These are phyloP conservation scores for Scolanthus callimorphus DNA, from an alignment of 92 coral and sea anemone species.

Conservation along the genomic window DNA sequence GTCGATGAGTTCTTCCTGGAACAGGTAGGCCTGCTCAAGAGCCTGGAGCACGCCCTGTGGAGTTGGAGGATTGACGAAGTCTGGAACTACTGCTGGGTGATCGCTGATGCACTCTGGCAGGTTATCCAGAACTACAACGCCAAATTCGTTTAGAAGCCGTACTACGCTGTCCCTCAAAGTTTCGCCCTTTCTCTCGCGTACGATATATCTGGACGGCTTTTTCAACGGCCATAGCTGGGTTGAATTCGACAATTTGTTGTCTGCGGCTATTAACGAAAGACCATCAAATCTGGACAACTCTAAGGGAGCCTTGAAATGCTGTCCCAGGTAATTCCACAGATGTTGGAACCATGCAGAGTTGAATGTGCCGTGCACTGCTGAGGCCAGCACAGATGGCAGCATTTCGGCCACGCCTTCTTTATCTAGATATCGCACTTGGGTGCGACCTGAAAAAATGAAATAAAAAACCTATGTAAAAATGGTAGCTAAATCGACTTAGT, in stretches of 20 bases:
- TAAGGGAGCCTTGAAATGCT: constrained; percentile 18
- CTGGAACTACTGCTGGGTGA: constrained; percentile 22
- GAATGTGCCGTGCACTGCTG: too few relatives aligned
- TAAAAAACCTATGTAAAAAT: not conserved
- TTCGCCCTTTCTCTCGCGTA: too few relatives aligned
- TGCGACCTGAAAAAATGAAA: constrained; percentile 29
- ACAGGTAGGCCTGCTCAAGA: too few relatives aligned
- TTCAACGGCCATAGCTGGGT: too few relatives aligned
- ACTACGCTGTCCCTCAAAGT: constrained; percentile 12
- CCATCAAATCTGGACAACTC: constrained; percentile 32
- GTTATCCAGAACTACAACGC: constrained; percentile 24
- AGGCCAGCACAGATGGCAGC: constrained; percentile 44
- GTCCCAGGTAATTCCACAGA: constrained; percentile 65
- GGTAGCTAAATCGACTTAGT: too few relatives aligned
- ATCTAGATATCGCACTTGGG: constrained; percentile 55
- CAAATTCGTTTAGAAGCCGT: constrained; percentile 6
- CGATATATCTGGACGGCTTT: too few relatives aligned
- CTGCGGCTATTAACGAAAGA: constrained; percentile 57
- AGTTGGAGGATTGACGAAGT: too few relatives aligned
- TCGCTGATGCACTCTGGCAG: constrained; percentile 26
- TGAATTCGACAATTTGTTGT: too few relatives aligned
- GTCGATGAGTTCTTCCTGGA: too few relatives aligned
- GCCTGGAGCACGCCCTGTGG: too few relatives aligned
- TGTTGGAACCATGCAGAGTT: constrained; percentile 73
- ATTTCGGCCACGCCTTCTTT: constrained; percentile 29